These are phyloP conservation scores for Vireo altiloquus DNA, from an alignment of 2,113 vertebrate genomes.

Conservation along the genomic window DNA sequence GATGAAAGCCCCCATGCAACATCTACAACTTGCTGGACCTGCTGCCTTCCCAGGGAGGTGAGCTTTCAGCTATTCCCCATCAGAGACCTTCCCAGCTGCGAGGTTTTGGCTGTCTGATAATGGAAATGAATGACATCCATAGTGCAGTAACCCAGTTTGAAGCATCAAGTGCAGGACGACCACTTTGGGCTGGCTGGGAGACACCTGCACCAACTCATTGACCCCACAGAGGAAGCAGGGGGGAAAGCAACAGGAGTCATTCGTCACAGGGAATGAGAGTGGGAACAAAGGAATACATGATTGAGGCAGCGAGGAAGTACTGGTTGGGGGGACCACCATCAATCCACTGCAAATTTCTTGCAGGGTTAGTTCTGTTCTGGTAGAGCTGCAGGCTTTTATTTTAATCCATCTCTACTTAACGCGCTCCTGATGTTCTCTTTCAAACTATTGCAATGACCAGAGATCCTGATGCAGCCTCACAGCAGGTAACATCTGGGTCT, in stretches of 20 bases:
- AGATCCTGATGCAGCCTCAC: background rate
- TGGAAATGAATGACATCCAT: background rate
- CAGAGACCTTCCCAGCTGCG: rapidly evolving
- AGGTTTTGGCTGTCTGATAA: background rate
- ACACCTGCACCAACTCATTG: background rate
- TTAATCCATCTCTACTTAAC: background rate
- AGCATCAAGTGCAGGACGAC: background rate
- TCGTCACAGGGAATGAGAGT: background rate
- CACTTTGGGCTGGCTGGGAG: background rate
- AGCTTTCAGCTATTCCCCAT: background rate
- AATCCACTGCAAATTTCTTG: background rate
- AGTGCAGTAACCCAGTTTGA: background rate
- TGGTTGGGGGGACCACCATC: background rate
- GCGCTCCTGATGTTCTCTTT: background rate
- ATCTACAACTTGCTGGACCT: background rate
- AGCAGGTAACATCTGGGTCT: background rate
- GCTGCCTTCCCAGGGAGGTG: background rate
- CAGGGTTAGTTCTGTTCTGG: background rate
- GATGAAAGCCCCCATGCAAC: background rate
- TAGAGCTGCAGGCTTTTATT: background rate
- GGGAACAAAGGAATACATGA: background rate
- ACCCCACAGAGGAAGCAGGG: background rate
- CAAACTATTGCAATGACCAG: background rate
- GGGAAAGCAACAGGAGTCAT: background rate
- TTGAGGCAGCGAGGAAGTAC: background rate